Base-by-base conservation (phyloP, 2,888 invertebrate species). In the Pycnomerus fuliginosus region DNA sequence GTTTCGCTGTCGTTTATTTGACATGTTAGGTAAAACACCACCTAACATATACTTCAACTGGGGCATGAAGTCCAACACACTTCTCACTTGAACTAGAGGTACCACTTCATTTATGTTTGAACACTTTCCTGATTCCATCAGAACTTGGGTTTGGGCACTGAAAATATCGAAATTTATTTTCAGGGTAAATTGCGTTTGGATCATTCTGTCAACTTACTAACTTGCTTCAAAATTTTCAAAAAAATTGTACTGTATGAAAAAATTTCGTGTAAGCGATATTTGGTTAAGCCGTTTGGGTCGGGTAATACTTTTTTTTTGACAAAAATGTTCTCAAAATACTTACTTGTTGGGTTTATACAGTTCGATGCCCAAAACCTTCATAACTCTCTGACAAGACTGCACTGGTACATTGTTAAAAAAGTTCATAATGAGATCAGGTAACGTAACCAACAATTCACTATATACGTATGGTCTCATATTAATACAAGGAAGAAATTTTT, bases 21-120 rank as follows among this genome's bases (percentile, higher is more conserved):
- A 67, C 44, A 65, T 70, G 49, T 70, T 68, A 49, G 69, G 70
- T 53, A 72, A 65, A 61, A 67, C 57, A 45, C 67, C 75, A 5
- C 77, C 76, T 73, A 89, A 79, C 85, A 90, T 90, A 76, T 90
- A 91, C 68, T 87, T 87, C 73, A 91, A 76, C 73, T 91, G 91
- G 16, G 87, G 85, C 89, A 90, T 89, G 72, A 81, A 90, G 66
- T 84, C 83, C 75, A 90, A 84, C 50, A 90, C 85, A 74, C 87
- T 88, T 50, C 85, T 82, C 56, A 90, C 87, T 74, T 87, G 87
- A 40, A 91, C 87, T 57, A 91, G 74, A 24, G 89, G 88, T 69
- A 87, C 74, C 65, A 85, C 73, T 65, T 89, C 89, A 66, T 78
- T 82, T 14, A 82, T 74, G 45, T 82, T 83, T 56, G 79, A 77